A percentile compares a stretch with the other conserved stretches of the same genome.
Conservation (phyloP, 2,113 vertebrate genomes). For the Petromus typicus region DNA sequence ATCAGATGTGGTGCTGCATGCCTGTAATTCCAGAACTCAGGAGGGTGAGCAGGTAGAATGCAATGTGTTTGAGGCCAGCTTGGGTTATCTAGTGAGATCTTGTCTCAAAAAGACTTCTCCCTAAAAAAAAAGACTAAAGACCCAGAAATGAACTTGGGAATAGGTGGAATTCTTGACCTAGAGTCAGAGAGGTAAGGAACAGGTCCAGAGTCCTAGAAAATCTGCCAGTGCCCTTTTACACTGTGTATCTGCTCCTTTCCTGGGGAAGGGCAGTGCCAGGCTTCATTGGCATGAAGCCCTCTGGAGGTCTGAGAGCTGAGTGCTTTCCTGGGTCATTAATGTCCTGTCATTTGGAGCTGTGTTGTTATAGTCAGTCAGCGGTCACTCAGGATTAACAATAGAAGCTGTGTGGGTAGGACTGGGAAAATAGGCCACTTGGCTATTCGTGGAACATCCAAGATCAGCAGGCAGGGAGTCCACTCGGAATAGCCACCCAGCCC, state of each 20-base stretch:
- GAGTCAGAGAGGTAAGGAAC: constrained; percentile 47
- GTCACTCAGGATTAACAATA: constrained; percentile 2
- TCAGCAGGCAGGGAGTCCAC: constrained; percentile 26
- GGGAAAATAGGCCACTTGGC: constrained; percentile 19
- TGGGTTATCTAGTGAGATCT: too few relatives aligned
- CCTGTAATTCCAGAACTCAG: too few relatives aligned
- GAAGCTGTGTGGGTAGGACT: constrained; percentile 15
- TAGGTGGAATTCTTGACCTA: constrained; percentile 68
- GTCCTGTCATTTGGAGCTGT: background rate
- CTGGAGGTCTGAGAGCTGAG: constrained; percentile 34
- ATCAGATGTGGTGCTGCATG: too few relatives aligned
- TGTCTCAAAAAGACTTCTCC: too few relatives aligned
- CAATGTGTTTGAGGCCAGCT: too few relatives aligned
- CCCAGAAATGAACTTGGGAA: constrained; percentile 75
- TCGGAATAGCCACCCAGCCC: background rate
- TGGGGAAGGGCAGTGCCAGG: background rate
- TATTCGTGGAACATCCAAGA: background rate
- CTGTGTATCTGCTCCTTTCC: constrained; percentile 45
- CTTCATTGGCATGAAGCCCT: background rate
- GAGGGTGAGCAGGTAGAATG: too few relatives aligned
- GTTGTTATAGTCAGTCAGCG: background rate
- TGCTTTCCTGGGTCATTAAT: constrained; percentile 32
- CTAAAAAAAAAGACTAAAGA: too few relatives aligned
- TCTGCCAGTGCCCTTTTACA: constrained; percentile 31
- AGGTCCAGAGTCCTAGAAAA: constrained; percentile 61